Conservation (phyloP, 1,140 invertebrate species). For the Lucilia cuprina region DNA sequence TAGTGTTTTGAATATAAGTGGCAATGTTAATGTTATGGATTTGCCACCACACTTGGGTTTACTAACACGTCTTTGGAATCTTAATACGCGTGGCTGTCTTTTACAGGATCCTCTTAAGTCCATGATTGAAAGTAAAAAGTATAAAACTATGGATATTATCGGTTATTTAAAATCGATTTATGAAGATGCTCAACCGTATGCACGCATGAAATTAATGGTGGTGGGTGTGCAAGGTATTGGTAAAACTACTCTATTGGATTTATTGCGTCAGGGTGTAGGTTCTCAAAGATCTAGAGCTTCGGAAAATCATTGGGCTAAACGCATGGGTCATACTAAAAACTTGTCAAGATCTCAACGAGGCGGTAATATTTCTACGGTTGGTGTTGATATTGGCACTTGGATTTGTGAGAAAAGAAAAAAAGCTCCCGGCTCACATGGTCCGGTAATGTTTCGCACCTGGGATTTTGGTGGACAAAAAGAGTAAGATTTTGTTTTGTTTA, state of each 20-base stretch:
- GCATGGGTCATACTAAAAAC: slow-evolving; percentile 83
- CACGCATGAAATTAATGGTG: slow-evolving; percentile 97
- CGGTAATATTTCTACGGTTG: slow-evolving; percentile 91
- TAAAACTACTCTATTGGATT: slow-evolving; percentile 91
- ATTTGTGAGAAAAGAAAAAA: slow-evolving; percentile 81
- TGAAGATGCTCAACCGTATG: slow-evolving; percentile 92
- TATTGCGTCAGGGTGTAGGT: slow-evolving; percentile 75
- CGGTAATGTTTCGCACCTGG: slow-evolving; percentile 97
- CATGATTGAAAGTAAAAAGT: slow-evolving; percentile 91
- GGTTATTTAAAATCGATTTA: slow-evolving; percentile 91
- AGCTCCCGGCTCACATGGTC: slow-evolving; percentile 74
- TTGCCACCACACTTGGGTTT: slow-evolving; percentile 95
- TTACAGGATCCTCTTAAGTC: slow-evolving; percentile 88
- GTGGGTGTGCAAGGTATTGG: slow-evolving; percentile 92
- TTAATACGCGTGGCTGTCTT: slow-evolving; percentile 90
- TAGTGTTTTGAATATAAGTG: slow-evolving; percentile 92
- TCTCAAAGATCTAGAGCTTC: slow-evolving; percentile 52
- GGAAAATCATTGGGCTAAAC: slow-evolving; percentile 85
- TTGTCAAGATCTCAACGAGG: slow-evolving; percentile 46
- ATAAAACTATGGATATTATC: slow-evolving; percentile 96
- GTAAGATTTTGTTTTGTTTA: slow-evolving; percentile 50
- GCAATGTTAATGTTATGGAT: slow-evolving; percentile 83
- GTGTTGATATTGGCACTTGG: slow-evolving; percentile 96
- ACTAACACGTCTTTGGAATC: slow-evolving; percentile 91
- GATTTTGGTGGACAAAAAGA: slow-evolving; percentile 99